Evolutionary conservation across 2,113 vertebrate species (phyloP).

Genomic region (Scalopus aquaticus): DNA sequence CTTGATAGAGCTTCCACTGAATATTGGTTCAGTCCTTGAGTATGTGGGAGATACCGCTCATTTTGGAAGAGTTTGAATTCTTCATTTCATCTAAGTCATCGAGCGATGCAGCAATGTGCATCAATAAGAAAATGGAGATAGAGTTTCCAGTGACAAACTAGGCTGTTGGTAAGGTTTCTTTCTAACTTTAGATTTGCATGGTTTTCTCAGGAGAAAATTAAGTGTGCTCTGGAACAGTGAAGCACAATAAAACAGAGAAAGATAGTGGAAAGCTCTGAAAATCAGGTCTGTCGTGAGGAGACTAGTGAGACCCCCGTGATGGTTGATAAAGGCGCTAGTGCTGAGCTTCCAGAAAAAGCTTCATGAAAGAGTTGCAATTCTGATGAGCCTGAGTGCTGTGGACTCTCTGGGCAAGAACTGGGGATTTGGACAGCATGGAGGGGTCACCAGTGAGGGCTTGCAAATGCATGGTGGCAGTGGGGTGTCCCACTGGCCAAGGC

Average conservation of each 20-base stretch:
- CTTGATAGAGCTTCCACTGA: neutral
- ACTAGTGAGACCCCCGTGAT: neutral
- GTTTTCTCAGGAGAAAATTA: constrained; percentile 8
- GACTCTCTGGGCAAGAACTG: neutral
- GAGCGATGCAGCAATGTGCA: neutral
- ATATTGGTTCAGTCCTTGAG: neutral
- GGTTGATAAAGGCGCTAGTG: neutral
- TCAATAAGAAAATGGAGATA: neutral
- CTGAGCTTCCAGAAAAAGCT: neutral
- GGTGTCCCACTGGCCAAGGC: neutral
- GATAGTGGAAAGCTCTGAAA: neutral
- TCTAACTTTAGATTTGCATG: neutral
- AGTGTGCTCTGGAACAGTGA: neutral
- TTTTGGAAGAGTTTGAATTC: neutral
- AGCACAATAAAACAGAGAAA: neutral
- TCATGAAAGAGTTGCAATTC: neutral
- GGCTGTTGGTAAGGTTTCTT: neutral
- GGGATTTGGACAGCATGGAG: neutral
- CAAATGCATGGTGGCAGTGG: neutral
- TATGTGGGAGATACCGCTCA: neutral
- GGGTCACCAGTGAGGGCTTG: neutral
- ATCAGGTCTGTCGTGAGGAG: neutral
- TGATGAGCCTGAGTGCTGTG: neutral
- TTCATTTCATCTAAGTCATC: neutral
- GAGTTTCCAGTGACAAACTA: neutral